phyloP scores from a whole-genome alignment of 2,888 invertebrate genomes.

The Gasteruption jaculator region DNA sequence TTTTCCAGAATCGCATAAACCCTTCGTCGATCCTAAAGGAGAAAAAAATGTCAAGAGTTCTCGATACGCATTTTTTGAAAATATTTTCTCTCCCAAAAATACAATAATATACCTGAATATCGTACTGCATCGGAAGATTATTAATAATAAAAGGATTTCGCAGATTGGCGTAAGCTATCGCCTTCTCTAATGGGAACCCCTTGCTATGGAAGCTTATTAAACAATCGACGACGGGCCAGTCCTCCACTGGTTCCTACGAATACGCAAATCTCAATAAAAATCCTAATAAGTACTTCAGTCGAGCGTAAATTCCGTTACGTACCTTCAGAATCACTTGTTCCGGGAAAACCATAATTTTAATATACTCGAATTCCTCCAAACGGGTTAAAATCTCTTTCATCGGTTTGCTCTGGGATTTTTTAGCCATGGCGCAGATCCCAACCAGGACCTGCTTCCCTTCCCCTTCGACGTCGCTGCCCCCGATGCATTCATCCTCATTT shows the following conservation, averaged over 20 bases:
- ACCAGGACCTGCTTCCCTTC: constrained; percentile 89
- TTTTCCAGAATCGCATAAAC: constrained; percentile 92
- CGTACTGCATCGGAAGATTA: constrained; percentile 97
- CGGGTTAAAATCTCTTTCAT: constrained; percentile 98
- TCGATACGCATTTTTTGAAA: not conserved
- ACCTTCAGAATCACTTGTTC: constrained; percentile 95
- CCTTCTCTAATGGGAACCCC: constrained; percentile 97
- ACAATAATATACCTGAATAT: constrained; percentile 71
- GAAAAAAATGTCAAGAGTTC: constrained; percentile 7
- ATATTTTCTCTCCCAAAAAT: constrained; percentile 4
- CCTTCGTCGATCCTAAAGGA: constrained; percentile 74
- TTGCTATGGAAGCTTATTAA: constrained; percentile 97
- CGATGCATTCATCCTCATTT: constrained; percentile 57
- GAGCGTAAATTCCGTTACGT: constrained; percentile 34
- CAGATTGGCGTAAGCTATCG: constrained; percentile 90
- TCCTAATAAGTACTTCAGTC: not conserved
- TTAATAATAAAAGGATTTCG: constrained; percentile 96
- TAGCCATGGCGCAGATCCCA: constrained; percentile 99
- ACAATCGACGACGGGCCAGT: constrained; percentile 98
- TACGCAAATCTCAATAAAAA: constrained; percentile 31
- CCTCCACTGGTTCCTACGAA: constrained; percentile 94
- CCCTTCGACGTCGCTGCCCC: constrained; percentile 53
- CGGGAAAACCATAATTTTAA: constrained; percentile 90
- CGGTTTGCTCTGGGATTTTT: constrained; percentile 98
- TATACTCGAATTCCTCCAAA: constrained; percentile 93